phyloP scores from a whole-genome alignment of 2,797 vertebrate species.

The Craterocephalus amniculus region DNA sequence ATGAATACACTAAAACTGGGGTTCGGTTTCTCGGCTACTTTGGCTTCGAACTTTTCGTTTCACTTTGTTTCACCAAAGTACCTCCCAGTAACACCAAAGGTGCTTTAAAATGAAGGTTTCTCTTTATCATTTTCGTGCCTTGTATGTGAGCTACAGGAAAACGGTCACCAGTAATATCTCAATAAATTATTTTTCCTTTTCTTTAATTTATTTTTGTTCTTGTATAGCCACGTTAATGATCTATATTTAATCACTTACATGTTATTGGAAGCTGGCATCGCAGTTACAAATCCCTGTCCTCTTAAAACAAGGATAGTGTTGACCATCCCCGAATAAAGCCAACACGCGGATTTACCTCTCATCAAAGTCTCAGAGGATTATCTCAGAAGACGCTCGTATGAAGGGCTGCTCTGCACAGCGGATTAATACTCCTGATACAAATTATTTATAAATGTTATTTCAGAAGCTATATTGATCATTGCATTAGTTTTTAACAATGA shows the following conservation, averaged over 20 bases:
- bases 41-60: constrained; percentile 71
- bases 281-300: constrained; percentile 21
- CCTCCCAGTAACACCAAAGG: constrained; percentile 88
- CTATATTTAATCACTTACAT: constrained; percentile 34
- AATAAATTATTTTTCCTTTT: constrained; percentile 29
- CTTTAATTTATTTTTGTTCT: constrained; percentile 26
- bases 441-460: constrained; percentile 45
- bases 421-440: constrained; percentile 37
- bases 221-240: constrained; percentile 18
- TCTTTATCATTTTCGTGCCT: constrained; percentile 87
- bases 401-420: constrained; percentile 56
- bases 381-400: constrained; percentile 26
- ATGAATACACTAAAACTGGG: constrained; percentile 63
- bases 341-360: constrained; percentile 18
- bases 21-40: constrained; percentile 71
- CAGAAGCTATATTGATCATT: constrained; percentile 22
- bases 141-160: constrained; percentile 85
- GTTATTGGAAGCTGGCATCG: constrained; percentile 47
- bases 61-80: constrained; percentile 84
- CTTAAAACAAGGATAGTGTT: constrained; percentile 30
- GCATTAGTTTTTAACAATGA: constrained; percentile 27
- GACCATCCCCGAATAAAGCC: constrained; percentile 17
- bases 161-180: constrained; percentile 59
- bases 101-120: constrained; percentile 87
- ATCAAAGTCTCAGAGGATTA: constrained; percentile 24